phyloP scores from a whole-genome alignment of 2,113 vertebrate genomes.

The Mus musculus region DNA sequence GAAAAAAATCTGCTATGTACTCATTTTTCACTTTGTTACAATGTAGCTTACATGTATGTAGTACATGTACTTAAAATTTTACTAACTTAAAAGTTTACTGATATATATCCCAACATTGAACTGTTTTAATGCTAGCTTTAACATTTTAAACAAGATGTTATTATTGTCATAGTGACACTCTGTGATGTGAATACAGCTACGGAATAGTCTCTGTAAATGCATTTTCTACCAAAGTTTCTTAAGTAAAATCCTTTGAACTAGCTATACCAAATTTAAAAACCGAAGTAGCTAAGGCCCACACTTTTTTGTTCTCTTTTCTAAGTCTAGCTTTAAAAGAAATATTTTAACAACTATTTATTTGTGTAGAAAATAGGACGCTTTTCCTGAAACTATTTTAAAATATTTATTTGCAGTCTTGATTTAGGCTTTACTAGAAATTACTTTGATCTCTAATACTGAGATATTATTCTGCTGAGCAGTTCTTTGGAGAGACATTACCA shows the following conservation, averaged over 20 bases:
- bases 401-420: constrained; percentile 85
- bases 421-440: constrained; percentile 87
- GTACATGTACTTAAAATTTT: constrained; percentile 63
- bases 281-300: constrained; percentile 86
- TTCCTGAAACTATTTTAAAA: constrained; percentile 84
- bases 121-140: constrained; percentile 77
- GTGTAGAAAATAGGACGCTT: constrained; percentile 87
- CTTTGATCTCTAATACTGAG: constrained; percentile 85
- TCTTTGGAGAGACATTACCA: constrained; percentile 82
- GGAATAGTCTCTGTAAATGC: constrained; percentile 87
- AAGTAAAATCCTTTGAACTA: constrained; percentile 85
- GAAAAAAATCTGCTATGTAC: not conserved
- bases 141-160: constrained; percentile 77
- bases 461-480: constrained; percentile 83
- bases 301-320: constrained; percentile 81
- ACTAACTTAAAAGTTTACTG: constrained; percentile 69
- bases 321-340: constrained; percentile 89
- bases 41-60: constrained; percentile 54
- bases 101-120: constrained; percentile 74
- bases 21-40: constrained; percentile 52
- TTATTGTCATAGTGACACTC: constrained; percentile 76
- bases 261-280: constrained; percentile 88
- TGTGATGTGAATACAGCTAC: constrained; percentile 82
- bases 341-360: constrained; percentile 88
- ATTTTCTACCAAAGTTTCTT: constrained; percentile 85